phyloP scores from a whole-genome alignment of 2,888 invertebrate species.

The Epirrhoe tristata region DNA sequence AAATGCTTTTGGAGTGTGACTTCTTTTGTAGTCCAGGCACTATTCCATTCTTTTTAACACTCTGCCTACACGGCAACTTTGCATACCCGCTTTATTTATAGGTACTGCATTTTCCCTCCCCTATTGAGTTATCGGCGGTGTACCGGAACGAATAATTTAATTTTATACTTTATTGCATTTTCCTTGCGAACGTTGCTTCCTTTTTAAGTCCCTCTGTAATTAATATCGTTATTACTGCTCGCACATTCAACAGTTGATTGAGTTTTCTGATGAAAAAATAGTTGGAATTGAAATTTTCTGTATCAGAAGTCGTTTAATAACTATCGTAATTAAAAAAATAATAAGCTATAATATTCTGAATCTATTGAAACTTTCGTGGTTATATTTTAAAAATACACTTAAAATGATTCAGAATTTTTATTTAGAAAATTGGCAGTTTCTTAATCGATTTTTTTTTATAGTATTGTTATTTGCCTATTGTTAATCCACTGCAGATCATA shows the following conservation, averaged over 20 bases:
- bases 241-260: slow-evolving; percentile 23
- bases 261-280: neutral
- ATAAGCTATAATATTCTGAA: no score
- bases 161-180: slow-evolving; percentile 24
- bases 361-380: no score
- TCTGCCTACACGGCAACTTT: neutral
- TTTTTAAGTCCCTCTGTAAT: slow-evolving; percentile 12
- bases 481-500: no score
- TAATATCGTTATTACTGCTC: slow-evolving; percentile 23
- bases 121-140: slow-evolving; percentile 26
- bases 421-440: no score
- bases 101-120: neutral
- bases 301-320: no score
- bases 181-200: slow-evolving; percentile 14
- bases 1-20: no score
- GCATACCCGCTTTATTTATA: neutral
- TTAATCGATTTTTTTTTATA: no score
- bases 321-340: no score
- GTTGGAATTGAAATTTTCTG: neutral
- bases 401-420: no score
- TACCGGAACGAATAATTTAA: slow-evolving; percentile 22
- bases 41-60: neutral
- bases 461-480: no score
- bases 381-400: no score
- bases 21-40: no score